A percentile compares a stretch with the other conserved stretches of the same genome.
Evolutionary conservation across 2,888 invertebrate genomes (phyloP).

Genomic region (Macrosoma leucophasiata): DNA sequence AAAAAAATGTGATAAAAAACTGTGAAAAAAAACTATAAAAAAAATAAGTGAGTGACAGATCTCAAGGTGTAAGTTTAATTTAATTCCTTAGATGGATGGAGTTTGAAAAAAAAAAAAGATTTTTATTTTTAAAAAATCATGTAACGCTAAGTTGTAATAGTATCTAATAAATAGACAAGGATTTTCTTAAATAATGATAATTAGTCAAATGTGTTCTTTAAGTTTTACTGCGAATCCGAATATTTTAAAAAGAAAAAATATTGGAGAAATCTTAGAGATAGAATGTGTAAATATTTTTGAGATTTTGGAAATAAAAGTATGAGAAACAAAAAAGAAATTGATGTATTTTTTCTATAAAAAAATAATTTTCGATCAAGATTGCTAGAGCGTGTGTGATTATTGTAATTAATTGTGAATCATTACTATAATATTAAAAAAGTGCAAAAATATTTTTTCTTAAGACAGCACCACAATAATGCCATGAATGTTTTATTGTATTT

Average conservation of each 20-base stretch:
- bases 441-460: conserved; percentile 41
- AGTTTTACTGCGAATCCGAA: conserved; percentile 18
- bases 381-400: conserved; percentile 35
- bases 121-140: conserved; percentile 23
- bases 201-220: conserved; percentile 49
- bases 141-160: conserved; percentile 11
- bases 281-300: conserved; percentile 41
- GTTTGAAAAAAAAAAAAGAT: conserved; percentile 32
- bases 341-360: conserved; percentile 45
- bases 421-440: conserved; percentile 29
- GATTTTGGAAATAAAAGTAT: conserved; percentile 26
- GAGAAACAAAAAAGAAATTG: conserved; percentile 28
- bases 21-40: conserved; percentile 58
- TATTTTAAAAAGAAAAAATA: conserved; percentile 23
- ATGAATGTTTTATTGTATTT: conserved; percentile 27
- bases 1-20: conserved; percentile 69
- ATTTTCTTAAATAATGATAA: conserved; percentile 24
- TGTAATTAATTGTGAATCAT: conserved; percentile 23
- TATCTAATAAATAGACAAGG: conserved; percentile 10
- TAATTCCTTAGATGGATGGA: conserved; percentile 52
- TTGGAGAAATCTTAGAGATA: conserved; percentile 38
- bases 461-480: conserved; percentile 38
- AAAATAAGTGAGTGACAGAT: conserved; percentile 70
- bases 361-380: conserved; percentile 36
- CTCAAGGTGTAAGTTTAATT: conserved; percentile 62